phyloP scores from a whole-genome alignment of 2,888 invertebrate genomes.

The Heliconius erato region DNA sequence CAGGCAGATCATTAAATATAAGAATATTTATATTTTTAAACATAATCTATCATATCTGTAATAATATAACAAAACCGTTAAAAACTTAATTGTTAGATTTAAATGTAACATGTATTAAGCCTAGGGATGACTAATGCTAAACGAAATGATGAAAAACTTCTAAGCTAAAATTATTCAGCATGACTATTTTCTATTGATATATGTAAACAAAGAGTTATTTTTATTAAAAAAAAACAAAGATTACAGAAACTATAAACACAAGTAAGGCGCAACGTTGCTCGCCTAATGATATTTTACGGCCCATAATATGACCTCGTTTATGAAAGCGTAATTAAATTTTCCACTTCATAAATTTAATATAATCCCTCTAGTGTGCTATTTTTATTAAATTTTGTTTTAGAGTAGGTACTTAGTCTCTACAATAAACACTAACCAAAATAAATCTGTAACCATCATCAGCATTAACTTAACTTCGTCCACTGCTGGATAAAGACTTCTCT shows the following conservation, averaged over 20 bases:
- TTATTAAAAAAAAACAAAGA: no score
- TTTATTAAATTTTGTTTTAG: neutral
- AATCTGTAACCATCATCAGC: neutral
- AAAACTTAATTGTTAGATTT: no score
- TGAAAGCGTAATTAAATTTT: constrained; percentile 23
- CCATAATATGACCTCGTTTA: neutral
- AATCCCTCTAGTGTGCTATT: neutral
- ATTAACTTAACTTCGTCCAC: neutral
- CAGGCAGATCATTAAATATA: no score
- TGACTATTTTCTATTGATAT: no score
- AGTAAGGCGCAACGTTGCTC: constrained; percentile 16
- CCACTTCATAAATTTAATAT: constrained; percentile 2
- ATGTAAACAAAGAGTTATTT: no score
- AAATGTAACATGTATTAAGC: no score
- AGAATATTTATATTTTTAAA: no score
- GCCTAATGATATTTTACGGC: constrained; percentile 20
- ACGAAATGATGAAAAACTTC: no score
- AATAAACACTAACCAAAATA: neutral
- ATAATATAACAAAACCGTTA: no score
- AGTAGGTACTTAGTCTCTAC: neutral
- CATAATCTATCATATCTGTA: no score
- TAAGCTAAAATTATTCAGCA: no score
- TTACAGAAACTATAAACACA: neutral
- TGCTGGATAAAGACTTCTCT: neutral
- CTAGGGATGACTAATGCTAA: no score